phyloP scores from a whole-genome alignment of 2,888 invertebrate species.

The Oligia fasciuncula region DNA sequence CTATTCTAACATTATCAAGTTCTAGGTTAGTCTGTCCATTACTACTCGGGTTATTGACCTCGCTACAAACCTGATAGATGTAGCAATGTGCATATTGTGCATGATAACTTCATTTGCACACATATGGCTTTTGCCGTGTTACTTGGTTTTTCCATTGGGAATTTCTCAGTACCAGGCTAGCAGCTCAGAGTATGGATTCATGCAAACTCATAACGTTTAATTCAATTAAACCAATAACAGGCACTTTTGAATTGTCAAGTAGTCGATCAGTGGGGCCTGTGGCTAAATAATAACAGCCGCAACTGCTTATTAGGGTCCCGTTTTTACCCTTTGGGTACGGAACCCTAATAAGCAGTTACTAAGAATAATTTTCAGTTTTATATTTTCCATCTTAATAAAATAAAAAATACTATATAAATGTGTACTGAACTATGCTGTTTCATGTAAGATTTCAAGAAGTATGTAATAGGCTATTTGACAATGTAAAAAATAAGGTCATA shows the following conservation, averaged over 20 bases:
- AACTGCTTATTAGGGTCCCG: no score
- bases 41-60: constrained; percentile 56
- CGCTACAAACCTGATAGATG: constrained; percentile 39
- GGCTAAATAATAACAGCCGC: no score
- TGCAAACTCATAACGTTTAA: not conserved
- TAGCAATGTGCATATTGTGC: constrained; percentile 22
- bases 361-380: no score
- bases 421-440: no score
- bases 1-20: constrained; percentile 60
- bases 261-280: not conserved
- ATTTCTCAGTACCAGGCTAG: not conserved
- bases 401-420: no score
- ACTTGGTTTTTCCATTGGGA: not conserved
- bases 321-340: no score
- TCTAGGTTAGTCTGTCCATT: constrained; percentile 66
- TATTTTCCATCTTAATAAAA: no score
- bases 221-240: not conserved
- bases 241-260: not conserved
- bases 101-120: constrained; percentile 64
- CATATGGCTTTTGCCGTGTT: constrained; percentile 13
- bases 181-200: no score
- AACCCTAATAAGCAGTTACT: no score
- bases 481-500: no score
- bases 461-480: no score
- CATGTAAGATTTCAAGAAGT: no score